Evolutionary conservation across 2,113 vertebrate species (phyloP).

Genomic region (Tauraco erythrolophus): DNA sequence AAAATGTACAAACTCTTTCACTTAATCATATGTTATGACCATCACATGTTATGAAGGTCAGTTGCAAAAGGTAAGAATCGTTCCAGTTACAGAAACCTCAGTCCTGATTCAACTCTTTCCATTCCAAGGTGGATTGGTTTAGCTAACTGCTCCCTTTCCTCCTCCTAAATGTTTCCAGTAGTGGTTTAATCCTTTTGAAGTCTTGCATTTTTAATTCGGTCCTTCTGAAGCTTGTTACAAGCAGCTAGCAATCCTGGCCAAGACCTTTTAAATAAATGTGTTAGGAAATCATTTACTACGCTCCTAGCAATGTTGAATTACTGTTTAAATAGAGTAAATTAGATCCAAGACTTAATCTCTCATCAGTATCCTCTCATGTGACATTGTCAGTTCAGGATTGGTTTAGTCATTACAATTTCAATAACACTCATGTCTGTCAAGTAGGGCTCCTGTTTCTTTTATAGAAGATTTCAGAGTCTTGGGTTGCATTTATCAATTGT

Average conservation of each 20-base stretch:
- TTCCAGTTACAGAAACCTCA: background rate
- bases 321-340: slow-evolving; percentile 34
- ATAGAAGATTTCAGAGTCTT: background rate
- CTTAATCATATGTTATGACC: too few relatives aligned
- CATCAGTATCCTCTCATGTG: background rate
- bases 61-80: background rate
- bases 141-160: background rate
- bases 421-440: background rate
- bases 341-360: slow-evolving; percentile 21
- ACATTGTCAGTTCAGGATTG: background rate
- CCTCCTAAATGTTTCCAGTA: background rate
- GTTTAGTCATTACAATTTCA: slow-evolving; percentile 40
- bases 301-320: slow-evolving; percentile 28
- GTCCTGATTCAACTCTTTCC: background rate
- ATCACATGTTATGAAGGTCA: accelerated
- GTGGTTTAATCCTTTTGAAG: background rate
- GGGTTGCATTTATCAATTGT: background rate
- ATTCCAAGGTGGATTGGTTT: background rate
- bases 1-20: background rate
- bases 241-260: background rate
- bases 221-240: slow-evolving; percentile 4
- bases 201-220: background rate
- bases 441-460: background rate
- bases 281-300: slow-evolving; percentile 32
- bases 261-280: slow-evolving; percentile 26